Evolutionary conservation across 2,888 invertebrate genomes (phyloP).

Genomic region (Corbicula japonica): DNA sequence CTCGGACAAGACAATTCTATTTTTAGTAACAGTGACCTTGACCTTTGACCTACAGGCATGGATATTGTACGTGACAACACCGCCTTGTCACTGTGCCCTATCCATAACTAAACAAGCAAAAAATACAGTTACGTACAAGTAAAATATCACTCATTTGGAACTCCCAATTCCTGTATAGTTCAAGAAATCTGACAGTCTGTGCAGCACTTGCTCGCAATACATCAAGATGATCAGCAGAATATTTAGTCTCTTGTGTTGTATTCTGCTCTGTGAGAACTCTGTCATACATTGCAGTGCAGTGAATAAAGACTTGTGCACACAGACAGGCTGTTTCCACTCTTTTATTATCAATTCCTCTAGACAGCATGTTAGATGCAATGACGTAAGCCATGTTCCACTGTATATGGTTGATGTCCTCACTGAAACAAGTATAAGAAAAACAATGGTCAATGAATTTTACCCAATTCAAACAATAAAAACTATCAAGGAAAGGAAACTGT

Average conservation of each 20-base stretch:
- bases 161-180: neutral
- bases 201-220: neutral
- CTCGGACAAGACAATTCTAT: too few species aligned
- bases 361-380: constrained; percentile 11
- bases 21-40: neutral
- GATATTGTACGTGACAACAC: neutral
- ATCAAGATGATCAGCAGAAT: neutral
- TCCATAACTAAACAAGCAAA: neutral
- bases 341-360: neutral
- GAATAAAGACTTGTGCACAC: constrained; percentile 24
- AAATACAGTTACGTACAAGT: neutral
- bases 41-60: neutral
- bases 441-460: too few species aligned
- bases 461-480: too few species aligned
- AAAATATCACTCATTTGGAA: constrained; percentile 1
- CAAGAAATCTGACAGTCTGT: neutral
- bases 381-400: constrained; percentile 28
- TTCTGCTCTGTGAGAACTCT: neutral
- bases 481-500: too few species aligned
- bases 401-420: neutral
- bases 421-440: too few species aligned
- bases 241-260: neutral
- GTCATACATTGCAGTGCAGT: constrained; percentile 36
- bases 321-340: neutral
- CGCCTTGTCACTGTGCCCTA: neutral